phyloP scores from a whole-genome alignment of 2,113 vertebrate species.

The Elachura formosa region DNA sequence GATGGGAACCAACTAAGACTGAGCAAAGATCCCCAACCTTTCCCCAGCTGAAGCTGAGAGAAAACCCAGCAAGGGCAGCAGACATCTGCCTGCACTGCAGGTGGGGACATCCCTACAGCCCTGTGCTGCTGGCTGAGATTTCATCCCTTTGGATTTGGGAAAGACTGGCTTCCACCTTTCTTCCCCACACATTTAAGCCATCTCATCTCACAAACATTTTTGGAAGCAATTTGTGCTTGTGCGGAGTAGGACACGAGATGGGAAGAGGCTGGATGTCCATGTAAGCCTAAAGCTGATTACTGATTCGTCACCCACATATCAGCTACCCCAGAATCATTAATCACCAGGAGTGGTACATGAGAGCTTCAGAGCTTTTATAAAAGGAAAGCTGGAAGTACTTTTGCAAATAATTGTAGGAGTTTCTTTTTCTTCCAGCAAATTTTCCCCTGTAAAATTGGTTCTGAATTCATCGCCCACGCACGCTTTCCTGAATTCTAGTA shows the following conservation, averaged over 20 bases:
- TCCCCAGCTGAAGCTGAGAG: background rate
- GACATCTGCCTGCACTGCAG: background rate
- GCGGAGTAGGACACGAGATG: background rate
- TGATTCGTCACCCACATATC: constrained; percentile 22
- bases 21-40: background rate
- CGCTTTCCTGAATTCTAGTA: background rate
- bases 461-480: constrained; percentile 2
- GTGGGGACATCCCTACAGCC: background rate
- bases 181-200: background rate
- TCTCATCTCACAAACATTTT: background rate
- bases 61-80: background rate
- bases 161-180: background rate
- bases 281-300: constrained; percentile 24
- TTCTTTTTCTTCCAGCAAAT: constrained; percentile 23
- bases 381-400: constrained; percentile 28
- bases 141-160: background rate
- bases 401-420: constrained; percentile 21
- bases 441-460: background rate
- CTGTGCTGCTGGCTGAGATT: background rate
- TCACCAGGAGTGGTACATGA: constrained; percentile 13
- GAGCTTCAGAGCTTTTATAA: constrained; percentile 19
- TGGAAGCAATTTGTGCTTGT: background rate
- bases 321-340: constrained; percentile 31
- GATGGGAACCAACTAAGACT: background rate
- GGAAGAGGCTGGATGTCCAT: background rate